Conservation (phyloP, 2,797 vertebrate genomes). For the Emydoidea blandingii region DNA sequence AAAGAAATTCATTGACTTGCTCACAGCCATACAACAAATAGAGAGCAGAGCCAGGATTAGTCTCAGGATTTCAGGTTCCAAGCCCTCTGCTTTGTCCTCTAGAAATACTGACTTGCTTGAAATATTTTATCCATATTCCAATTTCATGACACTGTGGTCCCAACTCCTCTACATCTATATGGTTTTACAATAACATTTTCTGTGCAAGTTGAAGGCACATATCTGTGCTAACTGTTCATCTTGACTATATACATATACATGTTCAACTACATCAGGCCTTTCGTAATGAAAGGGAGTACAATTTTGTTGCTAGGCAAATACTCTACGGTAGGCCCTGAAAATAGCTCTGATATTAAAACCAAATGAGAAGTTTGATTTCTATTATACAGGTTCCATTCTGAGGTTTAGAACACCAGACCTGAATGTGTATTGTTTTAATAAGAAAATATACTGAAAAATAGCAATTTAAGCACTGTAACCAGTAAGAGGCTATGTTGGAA, state of each 20-base stretch:
- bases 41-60: neutral
- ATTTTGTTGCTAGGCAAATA: constrained; percentile 44
- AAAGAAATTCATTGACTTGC: neutral
- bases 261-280: constrained; percentile 30
- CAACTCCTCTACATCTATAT: neutral
- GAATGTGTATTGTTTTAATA: constrained; percentile 11
- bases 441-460: constrained; percentile 44
- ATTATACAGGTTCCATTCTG: constrained; percentile 4
- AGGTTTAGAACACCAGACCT: constrained; percentile 15
- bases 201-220: constrained; percentile 27
- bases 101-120: neutral
- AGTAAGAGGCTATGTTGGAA: constrained; percentile 53
- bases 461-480: neutral
- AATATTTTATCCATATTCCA: constrained; percentile 6
- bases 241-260: constrained; percentile 4
- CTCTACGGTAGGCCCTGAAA: constrained; percentile 25
- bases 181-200: constrained; percentile 25
- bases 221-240: constrained; percentile 35
- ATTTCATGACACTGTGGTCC: neutral
- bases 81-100: neutral
- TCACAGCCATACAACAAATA: neutral
- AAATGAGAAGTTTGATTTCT: constrained; percentile 54
- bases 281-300: constrained; percentile 30
- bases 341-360: constrained; percentile 47
- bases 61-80: neutral